These are phyloP conservation scores for Platichthys flesus DNA, from an alignment of 2,113 vertebrate species.

Conservation along the genomic window DNA sequence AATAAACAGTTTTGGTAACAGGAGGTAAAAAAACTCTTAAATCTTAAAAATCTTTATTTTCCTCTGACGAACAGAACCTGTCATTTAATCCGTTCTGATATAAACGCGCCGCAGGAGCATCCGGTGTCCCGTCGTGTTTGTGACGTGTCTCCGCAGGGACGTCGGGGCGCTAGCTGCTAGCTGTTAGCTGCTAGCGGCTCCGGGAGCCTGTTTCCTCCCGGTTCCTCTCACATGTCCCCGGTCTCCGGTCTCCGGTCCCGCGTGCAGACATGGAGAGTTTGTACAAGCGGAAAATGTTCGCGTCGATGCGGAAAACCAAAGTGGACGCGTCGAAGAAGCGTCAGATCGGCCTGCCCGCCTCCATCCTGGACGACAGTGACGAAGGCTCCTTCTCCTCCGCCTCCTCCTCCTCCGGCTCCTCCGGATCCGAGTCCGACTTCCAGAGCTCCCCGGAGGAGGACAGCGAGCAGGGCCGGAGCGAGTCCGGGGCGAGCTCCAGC, in stretches of 20 bases:
- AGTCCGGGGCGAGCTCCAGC: constrained; percentile 66
- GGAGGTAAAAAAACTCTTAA: not conserved
- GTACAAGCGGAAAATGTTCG: constrained; percentile 81
- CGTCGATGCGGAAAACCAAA: constrained; percentile 79
- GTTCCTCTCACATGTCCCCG: constrained; percentile 42
- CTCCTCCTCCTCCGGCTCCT: constrained; percentile 61
- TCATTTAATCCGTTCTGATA: not conserved
- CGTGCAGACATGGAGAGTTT: constrained; percentile 76
- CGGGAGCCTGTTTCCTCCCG: constrained; percentile 37
- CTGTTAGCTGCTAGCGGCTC: not conserved
- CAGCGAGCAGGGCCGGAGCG: constrained; percentile 62
- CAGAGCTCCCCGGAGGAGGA: constrained; percentile 65
- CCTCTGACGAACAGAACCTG: not conserved
- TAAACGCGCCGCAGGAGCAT: not conserved
- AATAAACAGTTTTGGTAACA: constrained; percentile 53
- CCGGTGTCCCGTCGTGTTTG: not conserved
- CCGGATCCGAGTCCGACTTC: constrained; percentile 69
- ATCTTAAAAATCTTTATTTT: too few relatives aligned
- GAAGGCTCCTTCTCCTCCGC: constrained; percentile 77
- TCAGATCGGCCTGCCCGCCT: constrained; percentile 73
- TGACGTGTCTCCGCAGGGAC: not conserved
- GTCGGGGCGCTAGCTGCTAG: not conserved
- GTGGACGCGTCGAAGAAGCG: constrained; percentile 70
- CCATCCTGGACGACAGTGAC: constrained; percentile 79
- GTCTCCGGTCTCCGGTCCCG: constrained; percentile 20